phyloP scores from a whole-genome alignment of 2,113 vertebrate genomes.

The Cynocephalus volans region DNA sequence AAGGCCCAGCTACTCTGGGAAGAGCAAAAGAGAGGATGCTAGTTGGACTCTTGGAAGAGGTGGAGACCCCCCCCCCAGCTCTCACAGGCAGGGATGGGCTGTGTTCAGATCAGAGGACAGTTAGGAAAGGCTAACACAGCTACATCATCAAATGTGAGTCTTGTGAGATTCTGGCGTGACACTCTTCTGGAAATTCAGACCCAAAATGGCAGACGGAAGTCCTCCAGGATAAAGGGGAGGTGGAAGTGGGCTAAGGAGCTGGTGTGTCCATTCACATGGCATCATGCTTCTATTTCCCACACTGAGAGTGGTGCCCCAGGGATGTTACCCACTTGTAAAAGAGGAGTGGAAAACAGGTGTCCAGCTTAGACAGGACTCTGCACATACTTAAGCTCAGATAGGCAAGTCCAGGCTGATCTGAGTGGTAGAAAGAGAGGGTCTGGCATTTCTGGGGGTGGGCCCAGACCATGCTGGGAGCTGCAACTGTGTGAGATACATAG shows the following conservation, averaged over 20 bases:
- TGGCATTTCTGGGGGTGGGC: neutral
- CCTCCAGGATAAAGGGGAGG: neutral
- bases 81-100: neutral
- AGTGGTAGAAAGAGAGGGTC: neutral
- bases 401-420: neutral
- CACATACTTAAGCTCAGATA: neutral
- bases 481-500: neutral
- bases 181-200: neutral
- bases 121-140: no score
- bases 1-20: neutral
- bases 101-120: neutral
- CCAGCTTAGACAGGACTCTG: neutral
- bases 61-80: neutral
- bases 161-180: neutral
- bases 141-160: neutral
- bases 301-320: neutral
- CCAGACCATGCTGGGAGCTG: neutral
- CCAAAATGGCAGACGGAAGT: neutral
- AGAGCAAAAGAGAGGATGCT: neutral
- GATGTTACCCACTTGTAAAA: neutral
- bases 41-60: neutral
- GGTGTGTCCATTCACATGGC: neutral
- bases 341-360: neutral
- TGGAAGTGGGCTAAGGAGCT: neutral
- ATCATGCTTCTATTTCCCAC: neutral